Conservation (phyloP, 2,888 invertebrate species). For the Venusia cambrica region DNA sequence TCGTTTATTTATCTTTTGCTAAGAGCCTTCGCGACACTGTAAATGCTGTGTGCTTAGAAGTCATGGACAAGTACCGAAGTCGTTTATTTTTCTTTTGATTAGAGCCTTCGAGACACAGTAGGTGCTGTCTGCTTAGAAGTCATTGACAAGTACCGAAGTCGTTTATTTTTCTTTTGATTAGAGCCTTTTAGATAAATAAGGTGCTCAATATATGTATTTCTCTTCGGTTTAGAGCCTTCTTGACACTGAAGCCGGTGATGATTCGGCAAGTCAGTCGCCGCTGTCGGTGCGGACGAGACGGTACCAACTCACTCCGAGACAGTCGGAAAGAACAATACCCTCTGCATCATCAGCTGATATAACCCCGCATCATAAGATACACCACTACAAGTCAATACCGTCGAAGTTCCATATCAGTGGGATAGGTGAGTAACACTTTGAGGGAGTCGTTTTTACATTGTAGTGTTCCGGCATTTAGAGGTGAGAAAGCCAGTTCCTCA, state of each 20-base stretch:
- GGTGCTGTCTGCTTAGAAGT: too few species aligned
- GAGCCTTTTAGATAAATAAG: background rate
- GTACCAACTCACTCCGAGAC: conserved; percentile 90
- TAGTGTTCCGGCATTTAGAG: too few species aligned
- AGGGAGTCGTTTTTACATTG: too few species aligned
- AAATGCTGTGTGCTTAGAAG: too few species aligned
- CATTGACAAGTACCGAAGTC: too few species aligned
- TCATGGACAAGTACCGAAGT: too few species aligned
- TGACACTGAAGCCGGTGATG: conserved; percentile 89
- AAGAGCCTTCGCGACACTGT: too few species aligned
- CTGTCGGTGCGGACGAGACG: conserved; percentile 88
- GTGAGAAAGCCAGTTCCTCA: too few species aligned
- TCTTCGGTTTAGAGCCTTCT: conserved; percentile 90
- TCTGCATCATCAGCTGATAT: conserved; percentile 84
- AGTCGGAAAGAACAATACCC: conserved; percentile 88
- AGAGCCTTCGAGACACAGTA: too few species aligned
- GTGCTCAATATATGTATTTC: background rate
- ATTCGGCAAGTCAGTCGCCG: conserved; percentile 89
- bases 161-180: too few species aligned
- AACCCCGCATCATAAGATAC: conserved; percentile 84
- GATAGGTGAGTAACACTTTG: conserved; percentile 76
- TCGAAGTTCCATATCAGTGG: conserved; percentile 85
- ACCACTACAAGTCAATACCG: conserved; percentile 76
- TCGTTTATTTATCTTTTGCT: too few species aligned
- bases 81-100: too few species aligned